Evolutionary conservation across 2,888 invertebrate species (phyloP), one percentile per base, ranked within the genome.

Genomic region (Caenorhabditis sp.): DNA sequence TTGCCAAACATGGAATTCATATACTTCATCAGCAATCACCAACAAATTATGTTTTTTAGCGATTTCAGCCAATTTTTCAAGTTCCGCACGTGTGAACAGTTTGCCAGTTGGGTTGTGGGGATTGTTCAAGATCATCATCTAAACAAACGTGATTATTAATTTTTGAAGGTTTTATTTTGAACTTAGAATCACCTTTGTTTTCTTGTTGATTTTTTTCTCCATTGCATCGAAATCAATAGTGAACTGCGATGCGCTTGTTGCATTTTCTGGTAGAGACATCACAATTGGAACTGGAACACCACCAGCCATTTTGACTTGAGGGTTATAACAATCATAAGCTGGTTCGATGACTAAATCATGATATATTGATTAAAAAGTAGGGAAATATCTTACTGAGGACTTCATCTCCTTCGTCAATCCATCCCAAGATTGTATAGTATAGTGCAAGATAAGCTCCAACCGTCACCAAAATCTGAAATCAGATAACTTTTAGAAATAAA

Each of bases 41-140:
- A 99, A 89, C 3, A 93, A 93, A 88, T 99, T 93, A 91, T 94
- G 93, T 87, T 96, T 94, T 88, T 93, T 93, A 88, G 96, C 97
- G 67, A 99, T 89, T 79, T 93, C 91, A 0, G 95, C 95, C 80
- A 99, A 93, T 76, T 88, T 83, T 43, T 89, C 85, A 38, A 91
- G 78, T 81, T 91, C 91, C 36, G 88, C 87, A 43, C 76, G 70
- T 0, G 83, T 84, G 81, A 88, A 90, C 8, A 90, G 87, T 88
- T 99, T 99, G 56, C 99, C 99, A 0, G 95, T 89, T 0, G 99
- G 99, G 89, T 99, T 99, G 89, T 99, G 94, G 0, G 99, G 99
- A 0, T 96, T 97, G 89, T 97, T 99, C n/a, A 97, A 83, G 64
- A 99, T 93, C 1, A 99, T 92, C 89, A 93, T 92, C 91, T 76